phyloP scores from a whole-genome alignment of 2,113 vertebrate genomes.

The Neodontobutis hainanensis region DNA sequence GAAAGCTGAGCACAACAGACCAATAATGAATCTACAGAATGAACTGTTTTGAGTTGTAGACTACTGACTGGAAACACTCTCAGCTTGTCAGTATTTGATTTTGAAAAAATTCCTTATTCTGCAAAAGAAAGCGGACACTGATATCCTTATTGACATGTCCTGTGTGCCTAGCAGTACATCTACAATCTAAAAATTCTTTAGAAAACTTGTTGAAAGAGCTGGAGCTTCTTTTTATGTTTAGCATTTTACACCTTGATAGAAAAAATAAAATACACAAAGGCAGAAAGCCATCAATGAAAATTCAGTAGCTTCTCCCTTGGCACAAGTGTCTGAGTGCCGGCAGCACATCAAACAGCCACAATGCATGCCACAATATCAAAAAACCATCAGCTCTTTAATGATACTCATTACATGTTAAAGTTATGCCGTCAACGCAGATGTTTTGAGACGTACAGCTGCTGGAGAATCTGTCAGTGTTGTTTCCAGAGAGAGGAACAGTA shows the following conservation, averaged over 20 bases:
- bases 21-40: too few relatives aligned
- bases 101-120: too few relatives aligned
- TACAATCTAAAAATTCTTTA: background rate
- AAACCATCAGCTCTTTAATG: conserved; percentile 15
- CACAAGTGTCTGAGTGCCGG: background rate
- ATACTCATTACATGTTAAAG: conserved; percentile 23
- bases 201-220: conserved; percentile 1
- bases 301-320: background rate
- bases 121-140: too few relatives aligned
- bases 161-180: background rate
- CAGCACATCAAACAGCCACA: conserved; percentile 20
- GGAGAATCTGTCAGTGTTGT: conserved; percentile 6
- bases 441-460: conserved; percentile 19
- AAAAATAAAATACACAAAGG: background rate
- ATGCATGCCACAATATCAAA: conserved; percentile 3
- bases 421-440: conserved; percentile 20
- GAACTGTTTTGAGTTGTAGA: too few relatives aligned
- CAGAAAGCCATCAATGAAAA: conserved; percentile 5
- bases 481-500: conserved; percentile 7
- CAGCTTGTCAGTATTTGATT: too few relatives aligned
- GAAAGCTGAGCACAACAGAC: too few relatives aligned
- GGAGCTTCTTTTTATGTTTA: background rate
- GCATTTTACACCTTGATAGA: background rate
- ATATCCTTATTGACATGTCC: background rate
- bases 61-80: too few relatives aligned